Evolutionary conservation across 2,888 invertebrate genomes (phyloP).

Genomic region (Drosophila rellima): DNA sequence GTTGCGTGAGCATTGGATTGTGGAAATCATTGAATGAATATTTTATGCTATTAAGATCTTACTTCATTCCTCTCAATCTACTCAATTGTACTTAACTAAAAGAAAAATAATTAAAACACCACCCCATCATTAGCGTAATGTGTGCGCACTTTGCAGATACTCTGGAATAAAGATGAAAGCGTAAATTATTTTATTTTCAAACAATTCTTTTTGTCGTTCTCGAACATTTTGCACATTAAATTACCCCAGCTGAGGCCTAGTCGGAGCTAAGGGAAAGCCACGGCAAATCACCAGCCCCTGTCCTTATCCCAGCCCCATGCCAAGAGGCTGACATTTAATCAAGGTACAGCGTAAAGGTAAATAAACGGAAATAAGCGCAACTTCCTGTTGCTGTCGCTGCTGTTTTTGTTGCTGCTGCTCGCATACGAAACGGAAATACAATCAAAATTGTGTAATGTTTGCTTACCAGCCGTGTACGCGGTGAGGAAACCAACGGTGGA

Average conservation of each 20-base stretch:
- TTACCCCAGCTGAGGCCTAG: conserved; percentile 26
- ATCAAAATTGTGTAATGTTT: conserved; percentile 81
- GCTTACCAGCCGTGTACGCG: conserved; percentile 49
- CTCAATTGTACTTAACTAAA: not conserved
- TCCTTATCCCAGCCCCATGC: not conserved
- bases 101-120: not conserved
- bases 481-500: not conserved
- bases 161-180: conserved; percentile 35
- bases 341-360: conserved; percentile 78
- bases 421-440: conserved; percentile 80
- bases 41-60: not conserved
- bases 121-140: conserved; percentile 44
- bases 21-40: not conserved
- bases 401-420: conserved; percentile 48
- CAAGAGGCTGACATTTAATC: conserved; percentile 73
- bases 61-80: not conserved
- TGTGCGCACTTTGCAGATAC: conserved; percentile 29
- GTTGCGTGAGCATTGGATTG: not conserved
- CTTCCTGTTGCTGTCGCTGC: conserved; percentile 75
- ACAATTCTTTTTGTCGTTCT: conserved; percentile 12
- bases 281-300: conserved; percentile 30
- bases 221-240: conserved; percentile 41
- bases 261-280: conserved; percentile 22
- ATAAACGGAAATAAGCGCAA: conserved; percentile 82
- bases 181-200: conserved; percentile 41